phyloP scores from a whole-genome alignment of 2,888 invertebrate species.

The Oeneis ivallda region DNA sequence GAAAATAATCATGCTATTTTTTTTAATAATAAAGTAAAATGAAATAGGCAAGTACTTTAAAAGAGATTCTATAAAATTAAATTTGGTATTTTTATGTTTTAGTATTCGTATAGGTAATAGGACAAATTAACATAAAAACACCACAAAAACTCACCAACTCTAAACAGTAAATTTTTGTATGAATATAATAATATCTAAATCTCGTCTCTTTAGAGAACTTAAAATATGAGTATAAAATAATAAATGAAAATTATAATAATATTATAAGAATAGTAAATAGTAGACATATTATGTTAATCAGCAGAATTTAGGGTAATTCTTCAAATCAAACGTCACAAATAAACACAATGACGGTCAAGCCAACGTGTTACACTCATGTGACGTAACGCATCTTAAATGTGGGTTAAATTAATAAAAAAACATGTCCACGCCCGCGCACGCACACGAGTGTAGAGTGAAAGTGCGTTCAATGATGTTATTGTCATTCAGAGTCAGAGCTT shows the following conservation, averaged over 20 bases:
- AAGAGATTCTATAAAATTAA: no score
- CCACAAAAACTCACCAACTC: no score
- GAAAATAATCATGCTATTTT: background rate
- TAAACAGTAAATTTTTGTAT: no score
- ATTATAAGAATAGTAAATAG: background rate
- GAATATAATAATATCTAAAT: no score
- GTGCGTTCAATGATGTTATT: slow-evolving; percentile 36
- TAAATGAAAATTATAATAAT: background rate
- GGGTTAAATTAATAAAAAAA: slow-evolving; percentile 75
- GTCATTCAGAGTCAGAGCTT: slow-evolving; percentile 54
- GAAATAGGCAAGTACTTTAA: no score
- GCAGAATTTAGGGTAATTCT: background rate
- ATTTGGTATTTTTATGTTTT: no score
- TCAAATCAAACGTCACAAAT: slow-evolving; percentile 29
- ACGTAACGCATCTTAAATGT: slow-evolving; percentile 73
- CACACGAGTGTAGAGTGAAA: slow-evolving; percentile 65
- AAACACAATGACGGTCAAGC: slow-evolving; percentile 45
- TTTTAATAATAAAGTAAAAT: no score
- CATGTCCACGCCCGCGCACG: slow-evolving; percentile 57
- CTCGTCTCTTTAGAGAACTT: no score
- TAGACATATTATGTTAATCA: background rate
- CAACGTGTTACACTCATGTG: slow-evolving; percentile 53
- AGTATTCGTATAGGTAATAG: no score
- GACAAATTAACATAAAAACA: no score
- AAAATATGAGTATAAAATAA: background rate